Percentiles rank a stretch among this genome's conserved stretches.
Evolutionary conservation across 2,113 vertebrate species (phyloP).

Genomic region (Odobenus rosmarus): DNA sequence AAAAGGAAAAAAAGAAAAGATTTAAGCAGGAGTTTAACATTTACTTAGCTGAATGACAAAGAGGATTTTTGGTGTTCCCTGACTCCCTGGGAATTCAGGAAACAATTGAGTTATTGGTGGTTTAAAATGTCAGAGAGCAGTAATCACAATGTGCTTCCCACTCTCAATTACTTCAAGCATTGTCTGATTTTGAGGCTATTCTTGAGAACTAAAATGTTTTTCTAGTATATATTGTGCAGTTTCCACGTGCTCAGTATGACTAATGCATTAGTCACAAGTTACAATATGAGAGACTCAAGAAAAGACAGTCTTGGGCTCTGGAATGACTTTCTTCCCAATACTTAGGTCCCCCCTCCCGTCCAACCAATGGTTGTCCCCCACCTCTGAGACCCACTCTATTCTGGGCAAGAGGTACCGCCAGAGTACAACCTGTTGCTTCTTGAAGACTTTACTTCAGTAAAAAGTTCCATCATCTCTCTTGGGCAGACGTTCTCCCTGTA

Average conservation of each 20-base stretch:
- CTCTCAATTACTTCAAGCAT: slow-evolving; percentile 51
- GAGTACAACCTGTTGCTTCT: neutral
- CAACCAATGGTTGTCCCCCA: neutral
- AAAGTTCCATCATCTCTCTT: neutral
- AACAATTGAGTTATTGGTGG: slow-evolving; percentile 67
- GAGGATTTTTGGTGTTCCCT: neutral
- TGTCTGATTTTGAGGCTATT: slow-evolving; percentile 58
- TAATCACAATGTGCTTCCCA: slow-evolving; percentile 46
- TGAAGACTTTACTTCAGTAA: neutral
- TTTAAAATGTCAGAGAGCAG: slow-evolving; percentile 65
- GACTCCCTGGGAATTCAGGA: slow-evolving; percentile 66
- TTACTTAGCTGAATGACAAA: slow-evolving; percentile 48
- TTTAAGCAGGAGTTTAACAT: slow-evolving; percentile 47
- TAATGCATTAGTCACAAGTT: slow-evolving; percentile 68
- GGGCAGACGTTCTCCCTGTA: neutral
- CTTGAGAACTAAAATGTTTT: slow-evolving; percentile 67
- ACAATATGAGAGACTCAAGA: neutral
- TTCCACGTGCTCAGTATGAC: slow-evolving; percentile 63
- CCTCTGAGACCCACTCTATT: neutral
- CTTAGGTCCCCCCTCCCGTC: neutral
- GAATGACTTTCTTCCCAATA: neutral
- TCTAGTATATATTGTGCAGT: slow-evolving; percentile 48
- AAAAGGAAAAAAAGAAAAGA: neutral
- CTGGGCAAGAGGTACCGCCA: neutral
- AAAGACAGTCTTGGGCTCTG: slow-evolving; percentile 9